Base-by-base conservation (phyloP, 2,888 invertebrate species). In the Pristionchus mayeri region DNA sequence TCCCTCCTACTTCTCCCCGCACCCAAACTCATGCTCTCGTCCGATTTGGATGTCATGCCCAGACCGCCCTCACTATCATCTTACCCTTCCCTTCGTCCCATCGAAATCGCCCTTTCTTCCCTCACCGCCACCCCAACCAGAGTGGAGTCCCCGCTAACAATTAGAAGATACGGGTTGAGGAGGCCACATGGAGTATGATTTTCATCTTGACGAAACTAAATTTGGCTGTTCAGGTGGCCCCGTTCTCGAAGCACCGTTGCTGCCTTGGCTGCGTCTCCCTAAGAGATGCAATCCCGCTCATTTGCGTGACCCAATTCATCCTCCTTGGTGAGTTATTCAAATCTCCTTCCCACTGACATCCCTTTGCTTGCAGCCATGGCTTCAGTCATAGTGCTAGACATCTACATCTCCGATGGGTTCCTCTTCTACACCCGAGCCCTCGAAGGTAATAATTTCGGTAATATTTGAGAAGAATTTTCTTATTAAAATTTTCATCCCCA, bases 251-350 rank as follows among this genome's bases (percentile, higher is more conserved):
- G 30, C 89, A 89, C 30, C 86, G 86, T 79, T 89, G 89, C 37
- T 89, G 89, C 63, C 85, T 89, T 21, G 89, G 89, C 3, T 89
- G 88, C 67, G 86, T 89, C 44, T 87, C 88, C 0, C 83, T 89
- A 2, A 63, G 85, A 9, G 89, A 88, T 75, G 89, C 89, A 0
- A 85, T 89, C 24, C 89, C 88, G 34, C 81, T 88, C 2, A 89
- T 89, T 60, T 89, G 89, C 50, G 87, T 86, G 1, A 84, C 85
- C 4, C 88, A 89, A 71, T 52, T 89, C 0, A 86, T 89, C 30
- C 48, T 86, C 13, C 85, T 86, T 18, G 85, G 86, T 86, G 76
- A 80, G 82, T 60, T 60, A 60, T 24, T 11, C 21, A 3, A 60
- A 30, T 0, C 27, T 60, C 60, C 16, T 21, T 21, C 16, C 4